Percentiles rank a stretch among this genome's conserved stretches.
Conservation (phyloP, 2,113 vertebrate genomes). For the Peromyscus californicus region DNA sequence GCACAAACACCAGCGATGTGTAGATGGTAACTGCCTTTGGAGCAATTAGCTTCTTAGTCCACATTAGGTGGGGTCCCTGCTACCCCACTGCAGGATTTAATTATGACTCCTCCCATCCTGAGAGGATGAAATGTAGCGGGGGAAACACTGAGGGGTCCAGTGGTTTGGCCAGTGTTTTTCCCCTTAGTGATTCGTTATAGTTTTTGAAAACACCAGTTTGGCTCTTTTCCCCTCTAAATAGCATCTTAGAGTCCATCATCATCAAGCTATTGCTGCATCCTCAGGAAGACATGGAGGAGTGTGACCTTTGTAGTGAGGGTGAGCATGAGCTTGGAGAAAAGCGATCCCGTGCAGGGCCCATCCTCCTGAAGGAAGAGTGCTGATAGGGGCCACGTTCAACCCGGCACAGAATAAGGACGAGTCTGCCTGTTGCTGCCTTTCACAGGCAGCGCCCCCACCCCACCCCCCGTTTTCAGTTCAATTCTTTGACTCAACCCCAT, state of each 20-base stretch:
- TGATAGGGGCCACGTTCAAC: background rate
- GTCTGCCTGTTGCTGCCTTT: background rate
- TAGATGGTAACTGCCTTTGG: slow-evolving; percentile 85
- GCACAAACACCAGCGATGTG: slow-evolving; percentile 92
- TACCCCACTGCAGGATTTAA: slow-evolving; percentile 74
- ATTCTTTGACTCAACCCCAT: slow-evolving; percentile 12
- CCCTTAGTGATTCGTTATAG: slow-evolving; percentile 51
- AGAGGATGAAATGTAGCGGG: slow-evolving; percentile 61
- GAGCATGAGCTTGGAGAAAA: slow-evolving; percentile 52
- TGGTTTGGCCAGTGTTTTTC: slow-evolving; percentile 34
- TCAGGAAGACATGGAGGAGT: background rate
- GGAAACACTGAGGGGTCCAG: slow-evolving; percentile 49
- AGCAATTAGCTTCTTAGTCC: slow-evolving; percentile 85
- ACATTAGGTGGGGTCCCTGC: slow-evolving; percentile 70
- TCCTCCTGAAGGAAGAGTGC: slow-evolving; percentile 28
- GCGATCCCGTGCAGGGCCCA: background rate
- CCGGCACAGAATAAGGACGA: background rate
- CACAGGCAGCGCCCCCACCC: slow-evolving; percentile 15
- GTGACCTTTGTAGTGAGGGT: slow-evolving; percentile 42
- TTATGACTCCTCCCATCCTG: slow-evolving; percentile 25
- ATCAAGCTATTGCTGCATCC: slow-evolving; percentile 37
- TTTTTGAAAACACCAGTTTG: slow-evolving; percentile 73
- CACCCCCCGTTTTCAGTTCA: background rate
- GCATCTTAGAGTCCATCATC: slow-evolving; percentile 63
- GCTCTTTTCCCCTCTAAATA: slow-evolving; percentile 58